Conservation (phyloP, 2,888 invertebrate genomes). For the Ceratothoa steindachneri region DNA sequence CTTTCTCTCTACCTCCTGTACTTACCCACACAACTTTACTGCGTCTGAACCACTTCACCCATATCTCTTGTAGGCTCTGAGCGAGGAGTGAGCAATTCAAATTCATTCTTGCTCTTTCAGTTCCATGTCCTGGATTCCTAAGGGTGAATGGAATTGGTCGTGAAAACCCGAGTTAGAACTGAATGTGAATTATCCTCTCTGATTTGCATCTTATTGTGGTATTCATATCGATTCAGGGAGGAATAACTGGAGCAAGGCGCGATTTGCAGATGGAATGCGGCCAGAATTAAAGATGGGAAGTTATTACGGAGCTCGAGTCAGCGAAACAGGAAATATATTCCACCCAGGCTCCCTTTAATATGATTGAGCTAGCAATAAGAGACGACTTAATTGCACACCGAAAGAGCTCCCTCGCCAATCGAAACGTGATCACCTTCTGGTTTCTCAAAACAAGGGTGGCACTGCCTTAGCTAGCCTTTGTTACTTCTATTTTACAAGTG, state of each 20-base stretch:
- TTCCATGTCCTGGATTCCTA: constrained; percentile 4
- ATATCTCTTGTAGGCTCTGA: constrained; percentile 4
- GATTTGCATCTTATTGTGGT: constrained; percentile 13
- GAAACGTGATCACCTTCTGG: neutral
- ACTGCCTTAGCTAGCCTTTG: no score
- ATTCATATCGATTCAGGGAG: constrained; percentile 7
- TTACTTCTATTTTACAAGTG: no score
- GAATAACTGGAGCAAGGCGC: constrained; percentile 4
- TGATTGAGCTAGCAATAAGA: constrained; percentile 2
- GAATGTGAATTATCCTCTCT: constrained; percentile 13
- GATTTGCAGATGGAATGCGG: constrained; percentile 10
- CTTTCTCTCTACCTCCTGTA: neutral
- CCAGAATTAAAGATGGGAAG: constrained; percentile 4
- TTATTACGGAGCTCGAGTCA: neutral
- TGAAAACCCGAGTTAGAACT: constrained; percentile 1
- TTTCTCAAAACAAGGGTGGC: no score
- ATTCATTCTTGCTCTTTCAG: constrained; percentile 10
- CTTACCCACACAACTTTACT: neutral
- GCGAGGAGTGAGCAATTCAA: constrained; percentile 2
- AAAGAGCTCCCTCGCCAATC: neutral
- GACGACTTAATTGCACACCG: neutral
- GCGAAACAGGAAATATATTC: neutral
- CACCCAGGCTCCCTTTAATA: neutral
- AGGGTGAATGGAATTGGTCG: constrained; percentile 8
- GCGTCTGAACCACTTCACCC: neutral